A percentile compares a stretch with the other conserved stretches of the same genome.
Evolutionary conservation across 2,888 invertebrate genomes (phyloP).

Genomic region (Cataglyphis livida): DNA sequence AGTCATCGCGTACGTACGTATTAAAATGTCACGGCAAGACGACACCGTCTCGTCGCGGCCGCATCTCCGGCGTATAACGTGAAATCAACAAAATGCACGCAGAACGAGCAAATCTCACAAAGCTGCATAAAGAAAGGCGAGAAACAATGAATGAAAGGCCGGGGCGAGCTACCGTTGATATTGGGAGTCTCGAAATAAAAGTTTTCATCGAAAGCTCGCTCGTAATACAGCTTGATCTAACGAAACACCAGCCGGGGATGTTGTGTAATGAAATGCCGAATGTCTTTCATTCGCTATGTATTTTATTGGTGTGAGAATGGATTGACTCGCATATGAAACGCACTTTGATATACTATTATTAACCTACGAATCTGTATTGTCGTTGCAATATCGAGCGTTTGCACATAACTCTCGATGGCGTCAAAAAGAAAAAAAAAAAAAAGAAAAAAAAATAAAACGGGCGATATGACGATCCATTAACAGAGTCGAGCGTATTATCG

Average conservation of each 20-base stretch:
- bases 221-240: not conserved
- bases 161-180: constrained; percentile 1
- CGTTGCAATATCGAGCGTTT: not conserved
- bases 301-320: not conserved
- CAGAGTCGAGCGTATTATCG: constrained; percentile 62
- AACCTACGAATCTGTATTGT: not conserved
- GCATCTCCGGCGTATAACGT: constrained; percentile 19
- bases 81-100: not conserved
- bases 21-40: constrained; percentile 35
- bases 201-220: constrained; percentile 30
- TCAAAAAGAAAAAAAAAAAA: constrained; percentile 35
- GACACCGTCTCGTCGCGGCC: constrained; percentile 8
- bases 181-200: constrained; percentile 24
- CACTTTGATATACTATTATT: constrained; percentile 32
- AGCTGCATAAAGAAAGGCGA: constrained; percentile 16
- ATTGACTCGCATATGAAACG: not conserved
- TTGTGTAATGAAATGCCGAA: constrained; percentile 26
- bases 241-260: not conserved
- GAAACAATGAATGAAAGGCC: constrained; percentile 12
- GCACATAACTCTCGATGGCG: constrained; percentile 40
- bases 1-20: constrained; percentile 30
- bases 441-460: constrained; percentile 36
- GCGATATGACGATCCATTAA: constrained; percentile 60
- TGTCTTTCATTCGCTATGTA: constrained; percentile 7
- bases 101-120: not conserved